Conservation (phyloP, 23 tunicate genomes). For the Halocynthia aurantium region DNA sequence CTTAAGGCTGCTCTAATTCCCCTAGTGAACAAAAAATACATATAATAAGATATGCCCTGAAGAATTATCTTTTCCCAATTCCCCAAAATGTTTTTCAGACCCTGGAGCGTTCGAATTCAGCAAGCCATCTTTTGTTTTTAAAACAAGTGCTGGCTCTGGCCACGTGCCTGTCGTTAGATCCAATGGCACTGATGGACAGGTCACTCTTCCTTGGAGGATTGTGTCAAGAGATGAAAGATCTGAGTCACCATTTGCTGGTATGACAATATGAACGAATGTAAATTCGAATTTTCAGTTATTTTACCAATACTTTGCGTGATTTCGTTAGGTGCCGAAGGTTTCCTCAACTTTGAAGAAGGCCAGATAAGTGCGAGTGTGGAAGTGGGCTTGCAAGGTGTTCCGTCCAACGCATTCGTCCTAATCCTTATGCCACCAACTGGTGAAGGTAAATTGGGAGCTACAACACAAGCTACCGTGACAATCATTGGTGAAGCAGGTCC, state of each 20-base stretch:
- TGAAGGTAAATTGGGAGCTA: constrained; percentile 48
- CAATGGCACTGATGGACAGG: constrained; percentile 91
- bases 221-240: constrained; percentile 48
- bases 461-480: constrained; percentile 58
- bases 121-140: constrained; percentile 88
- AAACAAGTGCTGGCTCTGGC: constrained; percentile 38
- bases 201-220: constrained; percentile 68
- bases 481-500: constrained; percentile 81
- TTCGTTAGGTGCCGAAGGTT: constrained; percentile 65
- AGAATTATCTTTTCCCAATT: too few species aligned
- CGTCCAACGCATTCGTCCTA: constrained; percentile 61
- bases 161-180: constrained; percentile 75
- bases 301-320: neutral
- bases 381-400: constrained; percentile 63
- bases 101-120: constrained; percentile 94
- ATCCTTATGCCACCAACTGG: constrained; percentile 53
- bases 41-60: too few species aligned
- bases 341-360: constrained; percentile 57
- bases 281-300: neutral
- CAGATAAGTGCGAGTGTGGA: constrained; percentile 77
- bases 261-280: neutral
- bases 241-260: constrained; percentile 82
- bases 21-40: too few species aligned
- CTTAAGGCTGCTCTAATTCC: too few species aligned
- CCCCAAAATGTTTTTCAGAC: constrained; percentile 22